A percentile compares a stretch with the other conserved stretches of the same genome.
Conservation (phyloP, 2,113 vertebrate genomes). For the Ctenomys sociabilis region DNA sequence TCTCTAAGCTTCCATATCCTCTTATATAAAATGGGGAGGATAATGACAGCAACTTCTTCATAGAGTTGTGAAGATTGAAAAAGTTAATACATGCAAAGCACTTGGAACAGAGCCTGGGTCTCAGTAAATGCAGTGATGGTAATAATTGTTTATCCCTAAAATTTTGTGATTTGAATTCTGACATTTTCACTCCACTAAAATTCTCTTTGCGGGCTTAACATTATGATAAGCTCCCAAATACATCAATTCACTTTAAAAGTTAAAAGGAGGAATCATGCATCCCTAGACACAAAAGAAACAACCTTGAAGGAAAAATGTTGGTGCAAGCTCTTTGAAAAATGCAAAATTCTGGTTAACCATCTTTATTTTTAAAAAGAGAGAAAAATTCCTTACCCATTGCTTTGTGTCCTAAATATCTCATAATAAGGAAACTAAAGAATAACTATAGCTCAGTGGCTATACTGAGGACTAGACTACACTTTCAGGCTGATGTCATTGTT, state of each 20-base stretch:
- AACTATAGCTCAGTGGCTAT: background rate
- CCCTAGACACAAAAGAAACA: background rate
- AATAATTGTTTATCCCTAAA: background rate
- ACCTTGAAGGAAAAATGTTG: background rate
- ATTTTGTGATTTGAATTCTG: background rate
- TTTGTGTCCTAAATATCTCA: background rate
- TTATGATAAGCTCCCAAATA: background rate
- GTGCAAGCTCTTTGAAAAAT: constrained; percentile 6
- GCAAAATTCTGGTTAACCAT: background rate
- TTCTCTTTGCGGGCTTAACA: background rate
- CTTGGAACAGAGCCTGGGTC: background rate
- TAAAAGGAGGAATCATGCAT: background rate
- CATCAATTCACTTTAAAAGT: background rate
- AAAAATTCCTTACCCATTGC: background rate
- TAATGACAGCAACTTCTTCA: background rate
- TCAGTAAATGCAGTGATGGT: background rate
- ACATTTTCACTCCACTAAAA: background rate
- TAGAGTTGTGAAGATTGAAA: background rate
- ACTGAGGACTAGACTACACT: background rate
- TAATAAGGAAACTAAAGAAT: background rate
- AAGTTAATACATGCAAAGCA: background rate
- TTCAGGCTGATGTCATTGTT: background rate
- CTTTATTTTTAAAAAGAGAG: background rate
- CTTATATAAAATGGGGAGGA: background rate
- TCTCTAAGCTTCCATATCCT: background rate